phyloP scores from a whole-genome alignment of 2,113 vertebrate genomes.

The Harpagus bidentatus region DNA sequence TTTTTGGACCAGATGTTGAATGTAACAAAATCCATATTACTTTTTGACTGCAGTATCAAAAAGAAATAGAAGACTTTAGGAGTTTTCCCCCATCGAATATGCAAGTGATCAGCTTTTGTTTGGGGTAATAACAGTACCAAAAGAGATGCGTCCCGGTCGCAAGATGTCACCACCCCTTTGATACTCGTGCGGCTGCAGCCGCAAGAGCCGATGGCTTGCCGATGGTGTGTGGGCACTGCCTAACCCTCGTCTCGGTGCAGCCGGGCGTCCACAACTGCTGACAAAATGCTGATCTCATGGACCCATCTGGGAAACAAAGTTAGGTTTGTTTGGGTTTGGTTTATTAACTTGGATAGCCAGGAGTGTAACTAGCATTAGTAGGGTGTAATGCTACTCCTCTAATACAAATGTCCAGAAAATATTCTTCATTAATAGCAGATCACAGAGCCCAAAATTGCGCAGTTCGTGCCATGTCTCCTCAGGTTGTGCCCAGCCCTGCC shows the following conservation, averaged over 20 bases:
- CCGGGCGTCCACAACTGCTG: background rate
- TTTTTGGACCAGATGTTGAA: slow-evolving; percentile 45
- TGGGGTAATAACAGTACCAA: background rate
- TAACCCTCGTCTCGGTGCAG: background rate
- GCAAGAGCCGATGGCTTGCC: background rate
- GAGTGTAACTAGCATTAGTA: background rate
- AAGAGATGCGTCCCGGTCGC: background rate
- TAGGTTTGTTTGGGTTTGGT: background rate
- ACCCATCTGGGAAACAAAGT: background rate
- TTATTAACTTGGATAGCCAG: background rate
- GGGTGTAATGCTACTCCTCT: background rate
- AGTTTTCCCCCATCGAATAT: background rate
- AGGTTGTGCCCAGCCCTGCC: background rate
- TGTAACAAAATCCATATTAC: slow-evolving; percentile 46
- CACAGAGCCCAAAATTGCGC: background rate
- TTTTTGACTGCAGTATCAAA: slow-evolving; percentile 13
- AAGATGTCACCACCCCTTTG: background rate
- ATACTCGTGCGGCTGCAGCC: background rate
- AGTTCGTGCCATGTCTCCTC: background rate
- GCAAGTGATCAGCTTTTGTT: background rate
- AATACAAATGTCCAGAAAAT: background rate
- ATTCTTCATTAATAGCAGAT: background rate
- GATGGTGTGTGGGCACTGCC: background rate
- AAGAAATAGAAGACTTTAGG: background rate
- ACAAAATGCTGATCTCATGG: background rate